Conservation (phyloP, 2,888 invertebrate genomes). For the Caenorhabditis auriculariae region DNA sequence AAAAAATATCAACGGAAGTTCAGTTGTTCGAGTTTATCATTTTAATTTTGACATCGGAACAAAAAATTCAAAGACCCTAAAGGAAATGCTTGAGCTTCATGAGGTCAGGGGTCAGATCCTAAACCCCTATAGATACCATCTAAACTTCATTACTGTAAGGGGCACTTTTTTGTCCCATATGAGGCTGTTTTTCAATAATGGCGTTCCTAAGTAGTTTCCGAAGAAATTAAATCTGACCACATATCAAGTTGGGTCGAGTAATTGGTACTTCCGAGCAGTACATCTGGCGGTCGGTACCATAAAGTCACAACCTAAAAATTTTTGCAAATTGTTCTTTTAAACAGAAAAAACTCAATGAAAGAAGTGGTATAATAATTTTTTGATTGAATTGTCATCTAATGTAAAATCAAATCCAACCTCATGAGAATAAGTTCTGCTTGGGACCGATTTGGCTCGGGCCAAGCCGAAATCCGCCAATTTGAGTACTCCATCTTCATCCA, state of each 20-base stretch:
- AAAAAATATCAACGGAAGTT: too few relatives aligned
- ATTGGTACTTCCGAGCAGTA: slow-evolving; percentile 88
- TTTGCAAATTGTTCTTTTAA: background rate
- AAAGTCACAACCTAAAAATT: slow-evolving; percentile 79
- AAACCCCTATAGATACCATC: background rate
- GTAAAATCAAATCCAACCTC: slow-evolving; percentile 71
- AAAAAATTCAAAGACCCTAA: too few relatives aligned
- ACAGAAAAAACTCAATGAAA: slow-evolving; percentile 1
- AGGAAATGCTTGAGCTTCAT: too few relatives aligned
- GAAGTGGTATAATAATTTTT: background rate
- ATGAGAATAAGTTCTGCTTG: slow-evolving; percentile 95
- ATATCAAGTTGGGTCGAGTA: slow-evolving; percentile 74
- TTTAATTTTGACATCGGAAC: too few relatives aligned
- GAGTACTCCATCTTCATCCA: slow-evolving; percentile 92
- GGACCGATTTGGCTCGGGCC: slow-evolving; percentile 96
- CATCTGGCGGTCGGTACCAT: slow-evolving; percentile 99
- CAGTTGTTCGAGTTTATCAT: too few relatives aligned
- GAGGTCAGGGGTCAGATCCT: too few relatives aligned
- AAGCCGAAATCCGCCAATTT: slow-evolving; percentile 94
- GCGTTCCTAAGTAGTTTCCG: background rate
- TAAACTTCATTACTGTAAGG: background rate
- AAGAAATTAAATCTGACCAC: slow-evolving; percentile 67
- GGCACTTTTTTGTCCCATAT: background rate
- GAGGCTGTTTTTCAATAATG: background rate
- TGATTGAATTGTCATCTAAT: too few relatives aligned